These are phyloP conservation scores for Chelon auratus DNA, from an alignment of 2,797 vertebrate genomes.

Conservation along the genomic window DNA sequence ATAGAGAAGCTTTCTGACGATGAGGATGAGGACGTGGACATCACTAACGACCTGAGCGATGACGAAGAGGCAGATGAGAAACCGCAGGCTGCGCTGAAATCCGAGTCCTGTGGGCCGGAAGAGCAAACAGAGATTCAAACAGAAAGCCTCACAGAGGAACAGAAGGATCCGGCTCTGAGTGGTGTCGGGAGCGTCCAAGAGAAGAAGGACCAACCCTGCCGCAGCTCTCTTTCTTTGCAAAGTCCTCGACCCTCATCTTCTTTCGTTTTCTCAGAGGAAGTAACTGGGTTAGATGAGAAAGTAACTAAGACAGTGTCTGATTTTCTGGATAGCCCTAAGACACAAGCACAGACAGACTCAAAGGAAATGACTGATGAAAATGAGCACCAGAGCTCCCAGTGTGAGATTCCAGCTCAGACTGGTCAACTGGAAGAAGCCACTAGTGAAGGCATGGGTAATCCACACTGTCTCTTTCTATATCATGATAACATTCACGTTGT, in stretches of 20 bases:
- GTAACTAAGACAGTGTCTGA: not conserved
- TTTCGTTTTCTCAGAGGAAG: conserved; percentile 21
- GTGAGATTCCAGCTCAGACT: conserved; percentile 27
- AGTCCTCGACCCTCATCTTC: conserved; percentile 15
- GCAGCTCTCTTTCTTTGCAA: conserved; percentile 3
- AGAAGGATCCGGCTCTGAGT: not conserved
- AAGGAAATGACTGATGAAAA: conserved; percentile 19
- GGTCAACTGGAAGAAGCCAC: conserved; percentile 28
- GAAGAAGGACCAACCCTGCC: not conserved
- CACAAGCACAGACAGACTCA: conserved; percentile 13
- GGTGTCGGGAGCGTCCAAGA: not conserved
- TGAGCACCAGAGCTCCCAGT: conserved; percentile 37
- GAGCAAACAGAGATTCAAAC: not conserved
- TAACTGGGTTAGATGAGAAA: conserved; percentile 6
- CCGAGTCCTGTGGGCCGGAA: conserved; percentile 23
- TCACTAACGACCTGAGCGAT: conserved; percentile 91
- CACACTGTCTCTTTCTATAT: not conserved
- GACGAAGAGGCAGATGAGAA: conserved; percentile 44
- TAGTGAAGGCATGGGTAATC: conserved; percentile 50
- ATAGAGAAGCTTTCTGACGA: conserved; percentile 95
- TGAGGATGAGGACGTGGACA: conserved; percentile 95
- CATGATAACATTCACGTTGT: not conserved
- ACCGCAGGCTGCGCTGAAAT: conserved; percentile 9
- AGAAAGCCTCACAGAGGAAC: conserved; percentile 6
- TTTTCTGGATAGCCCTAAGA: conserved; percentile 8